Evolutionary conservation across 2,797 vertebrate species (phyloP), one percentile per base, ranked within the genome.

Genomic region (Staurois parvus): DNA sequence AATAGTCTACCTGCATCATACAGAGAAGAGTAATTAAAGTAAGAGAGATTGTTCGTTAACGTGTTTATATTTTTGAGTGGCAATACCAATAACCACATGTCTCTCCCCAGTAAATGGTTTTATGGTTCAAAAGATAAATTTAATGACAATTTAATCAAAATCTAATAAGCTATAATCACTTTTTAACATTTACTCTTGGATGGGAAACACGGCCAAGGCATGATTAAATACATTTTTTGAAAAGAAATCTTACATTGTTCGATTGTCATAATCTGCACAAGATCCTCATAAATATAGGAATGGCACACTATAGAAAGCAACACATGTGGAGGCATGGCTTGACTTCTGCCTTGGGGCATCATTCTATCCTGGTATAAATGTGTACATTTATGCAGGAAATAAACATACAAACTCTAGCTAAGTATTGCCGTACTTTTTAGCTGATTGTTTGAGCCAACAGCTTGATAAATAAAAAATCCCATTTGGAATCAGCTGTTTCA

Each of bases 401-500:
- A 79, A 42, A 48, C 26, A 5, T 37, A 56, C 21, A 70, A 76
- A 78, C n/a, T 26, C 76, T 72, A 30, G 15, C 34, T 56, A 37
- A 24, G 52, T 84, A 67, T 69, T 56, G 52, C 70, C 45, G 21
- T 68, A 73, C n/a, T 85, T 72, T 70, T 59, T 48, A 72, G 70
- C 66, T 48, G 69, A 64, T 26, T 30, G 7, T 73, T 40, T 67
- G 45, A 77, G 77, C 83, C 83, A 79, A 21, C 11, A 72, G 21
- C 68, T 28, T 66, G 13, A 66, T 79, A 32, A 42, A 84, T 77
- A 76, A 17, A 42, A 59, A 19, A 21, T 42, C 76, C 42, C 11
- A 78, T 67, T 79, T 79, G 48, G 30, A 68, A 29, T 85, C 72
- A 48, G 69, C 83, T 34, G 77, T 40, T 67, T 67, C 34, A 59